Base-by-base conservation (phyloP, 2,888 invertebrate genomes). In the Andrena camellia region DNA sequence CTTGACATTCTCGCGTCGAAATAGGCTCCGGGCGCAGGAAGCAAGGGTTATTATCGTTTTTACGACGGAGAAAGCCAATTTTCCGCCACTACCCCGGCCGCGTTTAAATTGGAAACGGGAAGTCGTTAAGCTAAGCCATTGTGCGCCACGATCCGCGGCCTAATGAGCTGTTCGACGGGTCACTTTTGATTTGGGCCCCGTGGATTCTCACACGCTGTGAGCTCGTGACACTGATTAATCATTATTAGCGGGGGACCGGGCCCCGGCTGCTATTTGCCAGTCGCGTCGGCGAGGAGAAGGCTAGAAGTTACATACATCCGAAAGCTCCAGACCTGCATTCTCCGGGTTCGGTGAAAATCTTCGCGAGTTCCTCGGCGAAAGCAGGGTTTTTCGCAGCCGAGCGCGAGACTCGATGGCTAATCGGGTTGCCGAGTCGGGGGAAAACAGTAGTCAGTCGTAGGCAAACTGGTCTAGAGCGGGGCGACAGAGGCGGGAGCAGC, bases 41-140 rank as follows among this genome's bases (percentile, higher is more conserved):
- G 75, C 79, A 64, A 74, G 66, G 82, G 83, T 86, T 86, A 86
- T 85, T 86, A 83, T 72, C 35, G 75, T 80, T 87, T 87, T 84
- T 77, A 73, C 66, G 79, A 78, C 71, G 78, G 76, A 31, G 71
- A 75, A 77, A 83, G 77, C 72, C 74, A 86, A 87, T 87, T 87
- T 87, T 78, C 66, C 78, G 85, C 75, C 69, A 80, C 81, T 74
- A 69, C 64, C 67, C 50, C 57, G 71, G 77, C 57, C 35, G 33
- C 68, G 52, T 63, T 75, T 68, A 31, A 71, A 80, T 77, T 78
- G 26, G 42, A 57, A 52, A 60, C 67, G 35, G 82, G 70, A 75
- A 74, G 74, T 79, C 74, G 74, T 79, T 74, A 57, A 67, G 29
- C 23, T 29, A 20, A 13, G 20, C 23, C 23, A 23, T 23, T 57